phyloP scores from a whole-genome alignment of 1,140 invertebrate genomes.

The Kradibia gibbosae region DNA sequence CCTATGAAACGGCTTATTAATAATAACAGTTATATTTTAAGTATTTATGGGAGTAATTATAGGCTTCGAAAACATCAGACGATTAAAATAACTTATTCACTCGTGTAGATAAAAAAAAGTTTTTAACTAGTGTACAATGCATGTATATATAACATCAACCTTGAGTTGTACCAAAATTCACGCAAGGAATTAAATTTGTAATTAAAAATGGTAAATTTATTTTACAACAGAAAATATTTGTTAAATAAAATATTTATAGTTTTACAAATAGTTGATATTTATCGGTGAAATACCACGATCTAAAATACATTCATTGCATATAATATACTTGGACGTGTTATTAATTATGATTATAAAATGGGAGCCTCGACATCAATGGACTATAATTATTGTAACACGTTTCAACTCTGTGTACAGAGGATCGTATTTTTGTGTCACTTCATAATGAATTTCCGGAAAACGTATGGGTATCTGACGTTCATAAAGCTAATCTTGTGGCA shows the following conservation, averaged over 20 bases:
- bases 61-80: too few species aligned
- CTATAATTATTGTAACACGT: constrained; percentile 47
- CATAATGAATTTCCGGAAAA: constrained; percentile 40
- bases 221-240: neutral
- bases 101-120: too few species aligned
- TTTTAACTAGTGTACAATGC: too few species aligned
- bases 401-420: constrained; percentile 31
- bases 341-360: constrained; percentile 46
- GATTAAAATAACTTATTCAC: too few species aligned
- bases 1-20: too few species aligned
- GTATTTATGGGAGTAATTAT: too few species aligned
- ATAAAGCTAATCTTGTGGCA: neutral
- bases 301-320: constrained; percentile 41
- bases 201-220: neutral
- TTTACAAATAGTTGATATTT: constrained; percentile 16
- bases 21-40: too few species aligned
- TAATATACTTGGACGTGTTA: constrained; percentile 37
- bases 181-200: neutral
- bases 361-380: constrained; percentile 34
- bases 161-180: neutral
- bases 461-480: neutral
- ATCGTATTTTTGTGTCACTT: constrained; percentile 47
- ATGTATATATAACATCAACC: neutral
- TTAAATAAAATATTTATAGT: constrained; percentile 25
- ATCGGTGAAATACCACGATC: constrained; percentile 15